Percentiles rank a stretch among this genome's conserved stretches.
Evolutionary conservation across 53 echinoderm and acorn worm species (phyloP).

Genomic region (Antedon mediterranea): DNA sequence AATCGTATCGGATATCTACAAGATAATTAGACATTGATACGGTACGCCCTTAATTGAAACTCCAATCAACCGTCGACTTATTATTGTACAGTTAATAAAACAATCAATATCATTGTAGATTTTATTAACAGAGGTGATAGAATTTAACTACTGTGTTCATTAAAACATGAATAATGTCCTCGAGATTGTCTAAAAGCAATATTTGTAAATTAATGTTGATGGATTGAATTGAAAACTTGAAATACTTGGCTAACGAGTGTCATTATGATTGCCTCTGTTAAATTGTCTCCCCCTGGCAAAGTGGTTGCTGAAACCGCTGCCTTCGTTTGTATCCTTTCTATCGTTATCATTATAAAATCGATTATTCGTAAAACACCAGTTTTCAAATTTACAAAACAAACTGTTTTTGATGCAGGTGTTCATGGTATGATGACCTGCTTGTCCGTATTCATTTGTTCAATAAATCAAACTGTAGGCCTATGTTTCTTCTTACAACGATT

Average conservation of each 20-base stretch:
- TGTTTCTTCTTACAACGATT: no score
- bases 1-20: neutral
- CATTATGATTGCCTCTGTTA: neutral
- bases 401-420: neutral
- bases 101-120: neutral
- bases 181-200: neutral
- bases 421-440: neutral
- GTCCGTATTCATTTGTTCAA: no score
- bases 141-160: neutral
- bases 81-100: neutral
- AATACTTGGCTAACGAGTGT: neutral
- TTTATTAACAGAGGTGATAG: neutral
- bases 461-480: no score
- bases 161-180: neutral
- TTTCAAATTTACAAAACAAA: neutral
- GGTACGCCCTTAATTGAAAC: neutral
- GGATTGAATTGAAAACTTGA: neutral
- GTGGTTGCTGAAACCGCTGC: neutral
- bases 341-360: neutral
- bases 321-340: neutral
- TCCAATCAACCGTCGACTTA: neutral
- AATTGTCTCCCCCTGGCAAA: neutral
- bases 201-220: neutral
- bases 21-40: neutral
- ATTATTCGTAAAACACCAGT: neutral